Evolutionary conservation across 2,888 invertebrate species (phyloP), one percentile per base, ranked within the genome.

Genomic region (Hirtodrosophila alboralis): DNA sequence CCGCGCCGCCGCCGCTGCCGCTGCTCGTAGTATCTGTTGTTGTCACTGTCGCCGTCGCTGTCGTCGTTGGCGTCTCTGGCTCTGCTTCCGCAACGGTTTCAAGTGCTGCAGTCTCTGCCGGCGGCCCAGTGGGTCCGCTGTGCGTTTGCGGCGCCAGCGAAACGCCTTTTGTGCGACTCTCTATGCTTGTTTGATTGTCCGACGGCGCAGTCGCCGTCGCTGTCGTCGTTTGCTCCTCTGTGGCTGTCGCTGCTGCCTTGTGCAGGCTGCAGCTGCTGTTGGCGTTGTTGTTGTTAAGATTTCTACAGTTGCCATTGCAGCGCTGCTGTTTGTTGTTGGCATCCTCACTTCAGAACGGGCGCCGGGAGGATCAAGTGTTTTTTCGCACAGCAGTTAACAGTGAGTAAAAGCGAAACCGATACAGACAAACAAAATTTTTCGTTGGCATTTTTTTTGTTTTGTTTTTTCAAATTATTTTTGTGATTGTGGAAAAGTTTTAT

Each of bases 41-140:
- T 10, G 63, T 38, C 9, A 64, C 33, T 5, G 64, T 9, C 8
- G 52, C 49, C 37, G 71, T 48, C 13, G 63, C 28, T 7, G 65
- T 44, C 13, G 18, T 16, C 45, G 63, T 38, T 41, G 56, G 38
- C 33, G 38, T 34, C 31, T 48, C 49, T 37, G 43, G 27, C 34
- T 33, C 47, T n/a, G 13, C 48, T 44, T 79, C 77, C 13, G 48
- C 51, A 8, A 78, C 77, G 9, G 77, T 72, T 34, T 80, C 77
- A n/a, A 84, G 56, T 8, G 67, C 5, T 1, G 23, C 21, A n/a
- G 49, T 23, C n/a, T 41, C 49, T 26, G 41, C 7, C 16, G 56
- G 90, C 83, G 91, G 90, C 60, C 91, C 91, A 56, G 91, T 91
- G 77, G 91, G 91, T 66, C 91, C 90, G 80, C 91, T 90, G 79